Conservation (phyloP, 2,888 invertebrate species). For the Therioaphis trifolii region DNA sequence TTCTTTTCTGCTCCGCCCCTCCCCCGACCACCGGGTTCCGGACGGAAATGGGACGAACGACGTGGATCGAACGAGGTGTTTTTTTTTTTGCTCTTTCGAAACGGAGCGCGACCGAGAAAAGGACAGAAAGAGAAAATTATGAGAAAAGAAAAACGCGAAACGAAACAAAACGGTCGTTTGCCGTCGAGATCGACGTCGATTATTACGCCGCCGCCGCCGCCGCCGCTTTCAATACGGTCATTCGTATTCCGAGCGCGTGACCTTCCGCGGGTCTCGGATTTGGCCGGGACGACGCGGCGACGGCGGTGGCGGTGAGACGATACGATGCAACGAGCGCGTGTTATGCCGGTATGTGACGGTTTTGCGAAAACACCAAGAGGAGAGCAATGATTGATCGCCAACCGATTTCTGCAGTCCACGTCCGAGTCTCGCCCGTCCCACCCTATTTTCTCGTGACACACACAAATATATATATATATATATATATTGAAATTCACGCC, state of each 20-base stretch:
- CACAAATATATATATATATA: too few relatives aligned
- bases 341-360: slow-evolving; percentile 51
- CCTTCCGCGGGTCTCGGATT: slow-evolving; percentile 28
- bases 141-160: neutral
- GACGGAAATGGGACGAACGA: neutral
- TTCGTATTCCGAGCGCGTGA: slow-evolving; percentile 53
- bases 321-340: neutral
- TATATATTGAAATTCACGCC: too few relatives aligned
- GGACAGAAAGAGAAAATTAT: too few relatives aligned
- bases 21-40: too few relatives aligned
- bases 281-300: slow-evolving; percentile 47
- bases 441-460: neutral
- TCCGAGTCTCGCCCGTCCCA: neutral
- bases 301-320: neutral
- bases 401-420: slow-evolving; percentile 42
- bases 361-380: slow-evolving; percentile 26
- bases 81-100: neutral
- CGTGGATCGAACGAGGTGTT: neutral
- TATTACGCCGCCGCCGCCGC: slow-evolving; percentile 24
- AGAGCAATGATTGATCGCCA: slow-evolving; percentile 50
- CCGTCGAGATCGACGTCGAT: slow-evolving; percentile 45
- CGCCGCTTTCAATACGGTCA: slow-evolving; percentile 45
- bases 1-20: neutral
- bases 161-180: slow-evolving; percentile 47
- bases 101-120: neutral